These are phyloP conservation scores for Ceramica pisi DNA, from an alignment of 2,888 invertebrate genomes.

Conservation along the genomic window DNA sequence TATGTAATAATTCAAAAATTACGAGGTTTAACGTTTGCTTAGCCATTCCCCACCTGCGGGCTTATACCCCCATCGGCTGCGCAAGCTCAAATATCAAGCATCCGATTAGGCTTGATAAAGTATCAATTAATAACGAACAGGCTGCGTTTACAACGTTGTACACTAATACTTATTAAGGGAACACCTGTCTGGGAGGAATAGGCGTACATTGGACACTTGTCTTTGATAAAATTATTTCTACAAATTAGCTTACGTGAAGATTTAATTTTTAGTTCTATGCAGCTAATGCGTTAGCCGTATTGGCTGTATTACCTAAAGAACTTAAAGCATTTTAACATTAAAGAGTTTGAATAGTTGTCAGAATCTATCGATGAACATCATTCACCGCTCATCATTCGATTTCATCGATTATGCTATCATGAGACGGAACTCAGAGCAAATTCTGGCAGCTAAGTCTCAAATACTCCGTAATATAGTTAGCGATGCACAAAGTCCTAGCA, in stretches of 20 bases:
- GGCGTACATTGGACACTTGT: slow-evolving; percentile 16
- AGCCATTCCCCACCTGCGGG: slow-evolving; percentile 50
- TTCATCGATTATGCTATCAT: neutral
- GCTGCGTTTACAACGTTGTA: slow-evolving; percentile 39
- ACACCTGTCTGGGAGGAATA: slow-evolving; percentile 51
- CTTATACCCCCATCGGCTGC: slow-evolving; percentile 34
- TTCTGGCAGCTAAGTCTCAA: neutral
- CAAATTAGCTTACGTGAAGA: neutral
- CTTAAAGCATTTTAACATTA: neutral
- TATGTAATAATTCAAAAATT: slow-evolving; percentile 46
- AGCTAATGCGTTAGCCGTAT: too few relatives aligned
- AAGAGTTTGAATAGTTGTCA: too few relatives aligned
- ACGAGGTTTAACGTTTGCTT: neutral
- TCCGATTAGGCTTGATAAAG: slow-evolving; percentile 59
- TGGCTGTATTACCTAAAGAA: too few relatives aligned
- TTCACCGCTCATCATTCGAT: neutral
- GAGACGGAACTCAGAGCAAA: neutral
- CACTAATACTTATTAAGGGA: slow-evolving; percentile 43
- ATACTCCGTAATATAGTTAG: slow-evolving; percentile 40
- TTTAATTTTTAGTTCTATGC: too few relatives aligned
- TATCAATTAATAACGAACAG: slow-evolving; percentile 58
- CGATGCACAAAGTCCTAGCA: slow-evolving; percentile 44
- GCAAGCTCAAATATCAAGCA: slow-evolving; percentile 54
- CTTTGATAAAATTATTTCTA: slow-evolving; percentile 4
- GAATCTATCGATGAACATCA: too few relatives aligned